Base-by-base conservation (phyloP, 1,140 invertebrate species). In the Anastatus disparis region DNA sequence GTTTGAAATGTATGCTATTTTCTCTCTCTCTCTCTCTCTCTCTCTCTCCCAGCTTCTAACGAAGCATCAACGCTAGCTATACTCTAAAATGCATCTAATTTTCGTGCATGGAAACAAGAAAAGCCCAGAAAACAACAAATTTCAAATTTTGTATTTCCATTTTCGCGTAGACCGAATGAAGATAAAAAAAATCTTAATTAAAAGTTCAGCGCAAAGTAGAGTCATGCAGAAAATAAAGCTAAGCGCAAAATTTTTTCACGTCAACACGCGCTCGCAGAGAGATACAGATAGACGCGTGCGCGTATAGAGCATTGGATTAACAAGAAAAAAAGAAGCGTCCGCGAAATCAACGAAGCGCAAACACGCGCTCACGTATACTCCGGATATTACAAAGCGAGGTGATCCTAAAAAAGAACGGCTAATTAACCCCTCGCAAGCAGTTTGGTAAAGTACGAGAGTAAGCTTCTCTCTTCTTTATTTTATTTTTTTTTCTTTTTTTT, bases 341-440 rank as follows among this genome's bases (percentile, higher is more conserved):
- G 64, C 31, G 56, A 61, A 69, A 69, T 52, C 46, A 42, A 1
- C 66, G 35, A 27, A 59, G 64, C 38, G 27, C n/a, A 48, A 22
- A 20, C 15, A 15, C 13, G 24, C n/a, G 12, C 62, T n/a, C n/a
- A n/a, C n/a, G n/a, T n/a, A n/a, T n/a, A 13, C 55, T 48, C 46
- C 56, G 56, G 46, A 69, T 69, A 69, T 69, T 69, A 69, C 66
- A 61, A 48, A 68, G 55, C 4, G 35, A 35, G 44, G 2, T 40
- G 55, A 68, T 68, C 55, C 53, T 40, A 40, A 42, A 58, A 42
- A 66, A 42, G 22, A 26, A 12, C 31, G 55, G 29, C 55, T 68
- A 68, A 59, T 68, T 68, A 68, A 68, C 22, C 29, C 22, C 3
- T 4, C n/a, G 40, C n/a, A n/a, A n/a, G n/a, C n/a, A n/a, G n/a